Evolutionary conservation across 37 sponge, comb jelly and placozoan species (phyloP).

Genomic region (Crambe crambe): DNA sequence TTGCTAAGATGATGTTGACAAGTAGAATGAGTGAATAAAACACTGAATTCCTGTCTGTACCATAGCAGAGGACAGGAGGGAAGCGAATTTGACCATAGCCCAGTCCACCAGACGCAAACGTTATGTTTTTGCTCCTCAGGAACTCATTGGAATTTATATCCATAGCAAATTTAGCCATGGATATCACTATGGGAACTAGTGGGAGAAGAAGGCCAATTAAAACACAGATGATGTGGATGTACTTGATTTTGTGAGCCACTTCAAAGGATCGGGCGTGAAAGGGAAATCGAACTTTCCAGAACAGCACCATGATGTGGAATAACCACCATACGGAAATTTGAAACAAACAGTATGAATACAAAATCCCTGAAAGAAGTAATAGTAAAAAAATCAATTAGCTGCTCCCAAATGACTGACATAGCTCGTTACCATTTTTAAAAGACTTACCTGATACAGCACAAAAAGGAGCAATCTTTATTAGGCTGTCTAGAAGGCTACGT

Average conservation of each 20-base stretch:
- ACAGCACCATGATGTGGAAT: slow-evolving; percentile 13
- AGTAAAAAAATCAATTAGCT: too few species aligned
- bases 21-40: slow-evolving; percentile 36
- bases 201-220: slow-evolving; percentile 32
- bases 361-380: slow-evolving; percentile 11
- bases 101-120: background rate
- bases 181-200: background rate
- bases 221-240: slow-evolving; percentile 18
- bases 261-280: slow-evolving; percentile 12
- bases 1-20: slow-evolving; percentile 8
- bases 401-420: background rate
- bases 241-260: slow-evolving; percentile 1
- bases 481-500: background rate
- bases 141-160: background rate
- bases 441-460: slow-evolving; percentile 10
- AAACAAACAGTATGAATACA: slow-evolving; percentile 14
- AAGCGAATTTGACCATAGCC: slow-evolving; percentile 8
- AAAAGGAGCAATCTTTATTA: background rate
- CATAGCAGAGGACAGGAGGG: slow-evolving; percentile 25
- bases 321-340: slow-evolving; percentile 44
- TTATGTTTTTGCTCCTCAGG: background rate
- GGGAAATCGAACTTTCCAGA: slow-evolving; percentile 19
- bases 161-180: slow-evolving; percentile 8
- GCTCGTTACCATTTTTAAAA: background rate
- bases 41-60: background rate